phyloP scores from a whole-genome alignment of 2,888 invertebrate genomes.

The Sepioteuthis lessoniana region DNA sequence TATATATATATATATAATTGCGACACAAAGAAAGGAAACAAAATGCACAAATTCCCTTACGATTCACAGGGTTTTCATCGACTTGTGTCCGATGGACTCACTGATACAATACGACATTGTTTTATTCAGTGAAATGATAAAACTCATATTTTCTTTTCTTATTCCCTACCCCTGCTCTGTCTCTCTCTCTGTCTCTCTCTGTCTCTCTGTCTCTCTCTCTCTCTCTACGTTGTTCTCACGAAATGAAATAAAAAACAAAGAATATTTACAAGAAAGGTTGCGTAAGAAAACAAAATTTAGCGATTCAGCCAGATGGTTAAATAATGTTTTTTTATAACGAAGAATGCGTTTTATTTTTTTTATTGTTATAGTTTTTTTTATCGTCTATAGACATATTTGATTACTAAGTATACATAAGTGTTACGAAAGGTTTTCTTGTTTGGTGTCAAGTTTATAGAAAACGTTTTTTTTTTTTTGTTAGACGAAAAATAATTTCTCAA shows the following conservation, averaged over 20 bases:
- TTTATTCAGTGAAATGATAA: not conserved
- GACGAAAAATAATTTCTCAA: not conserved
- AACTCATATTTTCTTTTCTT: not conserved
- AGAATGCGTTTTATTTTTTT: not conserved
- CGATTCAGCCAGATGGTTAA: not conserved
- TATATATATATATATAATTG: not conserved
- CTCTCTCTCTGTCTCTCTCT: not conserved
- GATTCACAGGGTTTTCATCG: not conserved
- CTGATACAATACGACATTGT: not conserved
- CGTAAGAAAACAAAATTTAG: not conserved
- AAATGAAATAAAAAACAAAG: not conserved
- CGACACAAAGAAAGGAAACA: too few species aligned
- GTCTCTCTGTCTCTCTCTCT: too few species aligned
- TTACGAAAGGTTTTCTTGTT: slow-evolving; percentile 12
- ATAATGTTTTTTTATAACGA: not conserved
- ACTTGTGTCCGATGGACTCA: not conserved
- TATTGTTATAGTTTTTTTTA: not conserved
- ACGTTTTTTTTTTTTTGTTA: not conserved
- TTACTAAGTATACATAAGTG: not conserved
- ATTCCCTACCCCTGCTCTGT: not conserved
- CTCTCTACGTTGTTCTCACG: not conserved
- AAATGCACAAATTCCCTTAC: not conserved
- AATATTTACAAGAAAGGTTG: not conserved
- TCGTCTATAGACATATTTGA: slow-evolving; percentile 18
- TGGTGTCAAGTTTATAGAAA: not conserved